Conservation (phyloP, 1,140 invertebrate species). For the Procambarus virginalis region DNA sequence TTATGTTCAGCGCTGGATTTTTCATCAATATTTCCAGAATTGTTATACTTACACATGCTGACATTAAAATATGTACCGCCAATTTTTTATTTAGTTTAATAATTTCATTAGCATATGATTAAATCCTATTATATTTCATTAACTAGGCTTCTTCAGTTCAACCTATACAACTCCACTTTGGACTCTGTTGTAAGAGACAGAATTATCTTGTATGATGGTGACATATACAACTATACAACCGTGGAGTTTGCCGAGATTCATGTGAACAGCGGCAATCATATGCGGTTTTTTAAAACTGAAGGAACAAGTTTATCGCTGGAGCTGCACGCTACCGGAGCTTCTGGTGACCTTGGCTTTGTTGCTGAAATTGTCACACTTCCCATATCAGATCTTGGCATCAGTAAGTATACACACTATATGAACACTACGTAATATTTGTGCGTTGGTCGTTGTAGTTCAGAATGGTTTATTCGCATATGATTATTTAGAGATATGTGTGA, state of each 20-base stretch:
- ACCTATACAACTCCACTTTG: conserved; percentile 94
- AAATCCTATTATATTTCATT: neutral
- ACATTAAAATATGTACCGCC: too few relatives aligned
- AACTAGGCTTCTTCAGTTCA: conserved; percentile 89
- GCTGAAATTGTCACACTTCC: conserved; percentile 97
- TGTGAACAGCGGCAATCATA: conserved; percentile 80
- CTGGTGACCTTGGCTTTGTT: conserved; percentile 95
- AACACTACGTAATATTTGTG: neutral
- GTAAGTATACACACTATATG: conserved; percentile 71
- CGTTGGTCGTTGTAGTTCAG: neutral
- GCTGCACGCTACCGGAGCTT: conserved; percentile 95
- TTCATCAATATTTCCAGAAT: too few relatives aligned
- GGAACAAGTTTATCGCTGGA: conserved; percentile 90
- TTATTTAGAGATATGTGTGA: too few relatives aligned
- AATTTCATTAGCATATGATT: too few relatives aligned
- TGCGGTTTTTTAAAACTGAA: conserved; percentile 84
- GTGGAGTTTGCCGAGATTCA: conserved; percentile 81
- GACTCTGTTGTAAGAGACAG: conserved; percentile 87
- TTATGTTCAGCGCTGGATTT: too few relatives aligned
- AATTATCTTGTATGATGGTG: conserved; percentile 92
- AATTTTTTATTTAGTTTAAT: too few relatives aligned
- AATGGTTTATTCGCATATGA: too few relatives aligned
- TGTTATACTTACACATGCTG: too few relatives aligned
- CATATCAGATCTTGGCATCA: conserved; percentile 90
- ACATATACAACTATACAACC: conserved; percentile 90